Percentiles rank a stretch among this genome's conserved stretches.
Conservation (phyloP, 2,888 invertebrate genomes). For the Sympetrum striolatum region DNA sequence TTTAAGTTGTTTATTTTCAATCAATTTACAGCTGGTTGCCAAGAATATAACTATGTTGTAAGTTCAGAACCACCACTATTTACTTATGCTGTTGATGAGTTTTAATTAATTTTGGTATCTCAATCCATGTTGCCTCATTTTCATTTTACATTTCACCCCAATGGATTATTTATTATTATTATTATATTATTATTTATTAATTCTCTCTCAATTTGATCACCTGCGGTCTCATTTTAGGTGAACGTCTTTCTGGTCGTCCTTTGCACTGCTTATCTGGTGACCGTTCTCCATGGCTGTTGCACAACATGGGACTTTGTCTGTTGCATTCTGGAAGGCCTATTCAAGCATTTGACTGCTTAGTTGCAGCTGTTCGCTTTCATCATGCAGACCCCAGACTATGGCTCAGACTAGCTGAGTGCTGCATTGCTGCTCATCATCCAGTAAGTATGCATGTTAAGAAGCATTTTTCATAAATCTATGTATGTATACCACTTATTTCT, state of each 20-base stretch:
- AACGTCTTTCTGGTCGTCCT: constrained; percentile 62
- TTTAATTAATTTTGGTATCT: too few relatives aligned
- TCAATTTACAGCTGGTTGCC: too few relatives aligned
- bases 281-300: constrained; percentile 72
- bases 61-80: too few relatives aligned
- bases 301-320: constrained; percentile 84
- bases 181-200: too few relatives aligned
- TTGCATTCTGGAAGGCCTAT: constrained; percentile 80
- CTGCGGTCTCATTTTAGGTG: constrained; percentile 50
- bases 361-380: constrained; percentile 83
- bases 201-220: neutral
- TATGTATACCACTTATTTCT: too few relatives aligned
- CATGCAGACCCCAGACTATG: constrained; percentile 90
- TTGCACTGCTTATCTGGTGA: constrained; percentile 69
- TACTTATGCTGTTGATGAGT: too few relatives aligned
- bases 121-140: too few relatives aligned
- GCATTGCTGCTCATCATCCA: constrained; percentile 73
- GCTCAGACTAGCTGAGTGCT: constrained; percentile 92
- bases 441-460: constrained; percentile 60
- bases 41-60: too few relatives aligned
- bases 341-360: constrained; percentile 90
- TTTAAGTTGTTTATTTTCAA: too few relatives aligned
- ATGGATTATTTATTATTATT: too few relatives aligned
- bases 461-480: too few relatives aligned
- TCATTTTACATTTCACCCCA: too few relatives aligned